Base-by-base conservation (phyloP, 2,113 vertebrate genomes). In the Ranitomeya imitator region DNA sequence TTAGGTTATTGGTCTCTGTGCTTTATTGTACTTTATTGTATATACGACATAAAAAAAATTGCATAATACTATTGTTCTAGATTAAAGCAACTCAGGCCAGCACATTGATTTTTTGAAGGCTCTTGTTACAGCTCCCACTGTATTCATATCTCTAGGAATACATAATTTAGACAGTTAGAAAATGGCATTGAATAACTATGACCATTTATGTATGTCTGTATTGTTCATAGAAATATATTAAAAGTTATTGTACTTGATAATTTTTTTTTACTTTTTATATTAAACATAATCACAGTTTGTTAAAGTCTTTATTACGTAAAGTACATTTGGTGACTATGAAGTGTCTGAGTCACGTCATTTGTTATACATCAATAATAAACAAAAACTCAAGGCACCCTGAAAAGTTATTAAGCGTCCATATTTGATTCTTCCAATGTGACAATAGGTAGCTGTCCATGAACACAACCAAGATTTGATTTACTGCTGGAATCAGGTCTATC, bases 401-500 rank as follows among this genome's bases (percentile, higher is more conserved):
- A 87, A 55, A 81, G 92, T 90, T 92, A 92, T 92, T 92, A 91
- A 90, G 88, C 65, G 90, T 90, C 88, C 63, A 14, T 88, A 81
- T 87, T 83, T 90, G 63, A 77, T 90, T 67, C 37, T 86, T 91
- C 90, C 86, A 19, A 2, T 3, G 88, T 60, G 84, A 91, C 90
- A 90, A 91, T 85, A 85, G 67, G 83, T 76, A 73, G 83, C 83
- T 59, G 23, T 85, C 51, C 82, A 92, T 90, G 91, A 84, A 90
- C 91, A 71, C 91, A 91, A 92, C 92, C 92, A 93, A 92, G 92
- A 92, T 90, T 93, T 89, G 90, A 85, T 91, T 83, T 85, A 85
- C 90, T 91, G 89, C 93, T 90, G 93, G 93, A 94, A 92, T 93
- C 94, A 93, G 93, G 93, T 90, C 92, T 95, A 94, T 91, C 73